Base-by-base conservation (phyloP, 2,113 vertebrate species). In the Petromus typicus region DNA sequence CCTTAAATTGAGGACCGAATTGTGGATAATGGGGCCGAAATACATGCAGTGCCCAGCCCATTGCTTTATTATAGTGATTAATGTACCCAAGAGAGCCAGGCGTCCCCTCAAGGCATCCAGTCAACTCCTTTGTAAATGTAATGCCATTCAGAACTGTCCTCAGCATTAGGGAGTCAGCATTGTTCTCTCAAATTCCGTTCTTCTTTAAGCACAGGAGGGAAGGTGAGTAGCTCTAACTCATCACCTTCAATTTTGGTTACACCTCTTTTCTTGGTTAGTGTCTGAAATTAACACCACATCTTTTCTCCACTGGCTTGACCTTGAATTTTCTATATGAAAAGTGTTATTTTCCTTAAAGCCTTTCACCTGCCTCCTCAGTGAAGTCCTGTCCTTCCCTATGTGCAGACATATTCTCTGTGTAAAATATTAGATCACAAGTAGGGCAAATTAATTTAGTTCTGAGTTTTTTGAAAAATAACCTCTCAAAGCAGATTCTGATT, bases 401-500 rank as follows among this genome's bases (percentile, higher is more conserved):
- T n/a, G 5, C 22, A 85, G 45, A 86, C 90, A 25, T 45, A 7
- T 76, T 66, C 54, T 84, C 73, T 90, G 1, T 20, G 61, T 23
- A 27, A 12, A 7, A 32, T 8, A 9, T 13, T 61, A 43, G 71
- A 67, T 56, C 43, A 87, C 64, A 87, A 1, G 78, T 88, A 85
- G 67, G 66, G 90, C 95, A 69, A 94, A 82, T 88, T 92, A 95
- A 61, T 85, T 79, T 45, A 43, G 3, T 94, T 90, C 97, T 32
- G 87, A 48, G 32, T 88, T 93, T 81, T 34, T 82, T 25, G 93
- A 22, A 54, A 91, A 96, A 64, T 67, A 67, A 86, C 40, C 30
- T 20, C 78, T 94, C 57, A 81, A 91, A 89, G 27, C 34, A 91
- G 66, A 87, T 97, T 89, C 73, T 95, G 51, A 91, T 94, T 85